Evolutionary conservation across 2,888 invertebrate genomes (phyloP), one percentile per base, ranked within the genome.

Genomic region (Atethmia centrago): DNA sequence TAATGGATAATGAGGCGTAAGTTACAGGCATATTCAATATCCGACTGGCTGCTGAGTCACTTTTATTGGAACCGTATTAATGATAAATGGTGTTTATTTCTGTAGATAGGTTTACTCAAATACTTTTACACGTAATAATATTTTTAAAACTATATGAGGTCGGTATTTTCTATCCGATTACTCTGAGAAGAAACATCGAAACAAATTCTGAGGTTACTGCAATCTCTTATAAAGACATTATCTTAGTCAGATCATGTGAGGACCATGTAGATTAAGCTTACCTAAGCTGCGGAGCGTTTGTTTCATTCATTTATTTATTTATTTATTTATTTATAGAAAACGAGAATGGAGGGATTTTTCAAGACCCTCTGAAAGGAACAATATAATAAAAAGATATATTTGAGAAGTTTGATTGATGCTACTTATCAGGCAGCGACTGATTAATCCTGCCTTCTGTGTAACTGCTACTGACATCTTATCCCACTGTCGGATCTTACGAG

Each of bases 381-480:
- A 53, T n/a, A n/a, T 31, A 10, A 21, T 28, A 31, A n/a, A 53
- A 31, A 0, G 7, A 40, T 56, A 49, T 28, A 77, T 69, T 58
- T 74, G 70, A 49, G 58, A 21, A 69, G 51, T 5, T 58, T 51
- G 49, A 78, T 36, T 49, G 49, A 49, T 58, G 28, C n/a, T 78
- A 69, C 51, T 58, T 3, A 75, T 49, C 16, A 36, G 36, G 36
- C 40, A 36, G 36, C 36, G 31, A 49, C 42, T 49, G 77, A 74
- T 56, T 77, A 74, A 45, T 59, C 28, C 49, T 42, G 69, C 69
- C 70, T 49, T 51, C 70, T 42, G 16, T 36, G 3, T 36, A 4
- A 36, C 31, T 31, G 31, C 53, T 63, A 28, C 36, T 28, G 58
- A 45, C 45, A 59, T 45, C 58, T n/a, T n/a, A 36, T n/a, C 28